A percentile compares a stretch with the other conserved stretches of the same genome.
These are phyloP conservation scores for Spermophilus dauricus DNA, from an alignment of 2,113 vertebrate genomes.

Conservation along the genomic window DNA sequence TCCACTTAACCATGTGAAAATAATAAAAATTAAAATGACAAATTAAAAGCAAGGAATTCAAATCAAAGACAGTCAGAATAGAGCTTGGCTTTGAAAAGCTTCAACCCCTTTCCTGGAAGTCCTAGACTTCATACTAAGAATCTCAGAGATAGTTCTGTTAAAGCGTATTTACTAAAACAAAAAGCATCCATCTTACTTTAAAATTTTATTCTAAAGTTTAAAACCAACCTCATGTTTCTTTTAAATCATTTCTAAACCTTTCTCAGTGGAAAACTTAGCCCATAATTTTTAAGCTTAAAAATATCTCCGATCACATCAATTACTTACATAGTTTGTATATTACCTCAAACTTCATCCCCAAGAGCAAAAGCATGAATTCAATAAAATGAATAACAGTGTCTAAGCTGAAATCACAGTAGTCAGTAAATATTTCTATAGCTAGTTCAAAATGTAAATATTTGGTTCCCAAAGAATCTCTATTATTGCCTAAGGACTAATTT, in stretches of 20 bases:
- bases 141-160: slow-evolving; percentile 77
- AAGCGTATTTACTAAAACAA: slow-evolving; percentile 75
- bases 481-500: slow-evolving; percentile 70
- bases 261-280: slow-evolving; percentile 79
- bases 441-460: slow-evolving; percentile 85
- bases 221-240: slow-evolving; percentile 78
- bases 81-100: slow-evolving; percentile 39
- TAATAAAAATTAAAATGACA: slow-evolving; percentile 11
- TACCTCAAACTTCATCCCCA: slow-evolving; percentile 79
- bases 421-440: slow-evolving; percentile 86
- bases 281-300: slow-evolving; percentile 78
- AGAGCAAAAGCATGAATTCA: slow-evolving; percentile 79
- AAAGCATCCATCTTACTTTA: slow-evolving; percentile 67
- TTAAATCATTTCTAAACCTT: slow-evolving; percentile 79
- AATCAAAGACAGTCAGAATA: slow-evolving; percentile 64
- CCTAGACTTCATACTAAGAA: slow-evolving; percentile 56
- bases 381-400: slow-evolving; percentile 71
- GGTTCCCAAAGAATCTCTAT: slow-evolving; percentile 82
- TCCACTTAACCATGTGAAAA: slow-evolving; percentile 21
- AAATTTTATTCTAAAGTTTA: slow-evolving; percentile 78
- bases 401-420: slow-evolving; percentile 80
- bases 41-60: slow-evolving; percentile 50
- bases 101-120: slow-evolving; percentile 34
- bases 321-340: slow-evolving; percentile 83
- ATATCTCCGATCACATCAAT: slow-evolving; percentile 76